Conservation (phyloP, 2,113 vertebrate genomes). For the Albula glossodonta region DNA sequence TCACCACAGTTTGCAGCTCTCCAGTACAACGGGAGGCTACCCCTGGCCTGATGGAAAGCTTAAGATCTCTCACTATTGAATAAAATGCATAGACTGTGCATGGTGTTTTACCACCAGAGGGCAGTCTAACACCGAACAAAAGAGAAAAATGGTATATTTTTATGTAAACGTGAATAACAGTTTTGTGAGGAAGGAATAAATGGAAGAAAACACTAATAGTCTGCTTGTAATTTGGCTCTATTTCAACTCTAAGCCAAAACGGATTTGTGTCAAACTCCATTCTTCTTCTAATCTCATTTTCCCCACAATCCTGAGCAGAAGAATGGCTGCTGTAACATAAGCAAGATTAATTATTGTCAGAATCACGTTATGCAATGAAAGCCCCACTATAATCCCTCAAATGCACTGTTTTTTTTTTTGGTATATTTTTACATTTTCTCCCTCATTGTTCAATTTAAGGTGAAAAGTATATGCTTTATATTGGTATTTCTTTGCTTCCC, state of each 20-base stretch:
- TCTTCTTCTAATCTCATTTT: constrained; percentile 23
- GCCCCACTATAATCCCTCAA: neutral
- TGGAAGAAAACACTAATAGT: neutral
- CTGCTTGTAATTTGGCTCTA: constrained; percentile 1
- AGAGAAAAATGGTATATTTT: neutral
- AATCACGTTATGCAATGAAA: constrained; percentile 5
- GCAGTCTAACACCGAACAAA: constrained; percentile 49
- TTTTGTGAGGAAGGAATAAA: neutral
- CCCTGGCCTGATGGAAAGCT: neutral
- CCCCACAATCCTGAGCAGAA: constrained; percentile 3
- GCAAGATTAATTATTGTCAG: constrained; percentile 14
- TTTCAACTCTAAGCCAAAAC: constrained; percentile 13
- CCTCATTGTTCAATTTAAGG: neutral
- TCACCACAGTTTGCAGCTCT: too few relatives aligned
- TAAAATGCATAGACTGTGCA: neutral
- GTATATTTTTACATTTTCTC: neutral
- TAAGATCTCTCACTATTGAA: neutral
- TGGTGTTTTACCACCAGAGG: constrained; percentile 49
- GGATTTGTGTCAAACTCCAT: constrained; percentile 20
- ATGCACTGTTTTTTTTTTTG: neutral
- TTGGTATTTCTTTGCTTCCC: neutral
- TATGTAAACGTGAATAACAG: neutral
- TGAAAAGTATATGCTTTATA: neutral
- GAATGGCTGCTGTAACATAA: constrained; percentile 12
- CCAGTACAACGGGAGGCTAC: too few relatives aligned